phyloP scores from a whole-genome alignment of 1,140 invertebrate species.

The Aphidius gifuensis region DNA sequence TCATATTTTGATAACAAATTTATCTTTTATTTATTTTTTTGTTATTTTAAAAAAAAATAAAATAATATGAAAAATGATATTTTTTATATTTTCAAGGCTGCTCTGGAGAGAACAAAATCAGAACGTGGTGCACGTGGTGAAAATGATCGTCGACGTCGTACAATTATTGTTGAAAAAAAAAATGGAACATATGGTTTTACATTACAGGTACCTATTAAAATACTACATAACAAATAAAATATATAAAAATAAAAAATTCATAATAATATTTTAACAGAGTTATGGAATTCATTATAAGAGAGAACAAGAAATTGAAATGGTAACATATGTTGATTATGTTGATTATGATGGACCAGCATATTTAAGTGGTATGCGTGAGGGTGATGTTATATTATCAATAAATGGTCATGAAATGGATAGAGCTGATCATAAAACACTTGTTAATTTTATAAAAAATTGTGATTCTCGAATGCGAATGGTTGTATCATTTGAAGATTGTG shows the following conservation, averaged over 20 bases:
- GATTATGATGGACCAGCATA: constrained; percentile 87
- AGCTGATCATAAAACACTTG: constrained; percentile 85
- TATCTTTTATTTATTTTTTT: background rate
- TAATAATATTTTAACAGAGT: constrained; percentile 62
- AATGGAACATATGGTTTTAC: constrained; percentile 92
- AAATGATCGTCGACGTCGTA: constrained; percentile 77
- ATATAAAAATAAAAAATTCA: background rate
- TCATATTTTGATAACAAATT: too few relatives aligned
- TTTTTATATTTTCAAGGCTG: constrained; percentile 48
- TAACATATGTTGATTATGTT: constrained; percentile 95
- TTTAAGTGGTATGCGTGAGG: constrained; percentile 86
- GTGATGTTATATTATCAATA: constrained; percentile 91
- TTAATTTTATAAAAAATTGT: constrained; percentile 87
- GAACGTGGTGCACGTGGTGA: constrained; percentile 77
- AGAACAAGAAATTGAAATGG: constrained; percentile 86
- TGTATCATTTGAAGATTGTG: constrained; percentile 92
- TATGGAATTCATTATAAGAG: constrained; percentile 94
- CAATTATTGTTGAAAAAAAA: constrained; percentile 89
- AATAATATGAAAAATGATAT: background rate
- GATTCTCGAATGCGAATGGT: constrained; percentile 90
- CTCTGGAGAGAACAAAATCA: constrained; percentile 78
- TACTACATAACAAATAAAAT: background rate
- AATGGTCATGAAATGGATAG: constrained; percentile 91
- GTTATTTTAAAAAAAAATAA: constrained; percentile 2
- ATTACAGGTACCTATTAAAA: constrained; percentile 61